Base-by-base conservation (phyloP, 2,797 vertebrate genomes). In the Pangasius mekongensis region DNA sequence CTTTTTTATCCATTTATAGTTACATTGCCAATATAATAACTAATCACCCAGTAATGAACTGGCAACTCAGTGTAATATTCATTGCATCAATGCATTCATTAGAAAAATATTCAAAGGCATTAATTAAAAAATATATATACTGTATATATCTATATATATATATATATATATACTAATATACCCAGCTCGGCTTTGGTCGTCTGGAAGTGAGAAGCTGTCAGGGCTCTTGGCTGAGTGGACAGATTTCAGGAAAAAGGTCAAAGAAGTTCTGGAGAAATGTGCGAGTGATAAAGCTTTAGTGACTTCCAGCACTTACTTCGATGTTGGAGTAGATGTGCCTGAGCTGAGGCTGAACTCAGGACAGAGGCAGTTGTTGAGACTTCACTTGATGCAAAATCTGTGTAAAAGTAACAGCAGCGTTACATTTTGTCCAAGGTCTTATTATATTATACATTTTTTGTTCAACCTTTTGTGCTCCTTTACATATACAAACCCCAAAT, bases 141-240 rank as follows among this genome's bases (percentile, higher is more conserved):
- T 33, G 33, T 33, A 1, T 33, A n/a, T n/a, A n/a, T n/a, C n/a
- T 36, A 36, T 36, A 36, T 36, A 36, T 36, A 54, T 39, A 39
- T 39, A 54, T 54, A 3, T 0, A 54, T 20, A 11, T 2, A 14
- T 39, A 16, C 5, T 39, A 69, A 93, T 93, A 80, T 90, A 97
- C 97, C 94, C 92, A 83, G 74, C 43, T 33, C 91, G 91, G 85
- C 88, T 16, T 49, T 91, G 92, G 71, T 93, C 95, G 83, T 96
- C 94, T 80, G 92, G 92, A 56, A 91, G 94, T 24, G 93, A 95
- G 89, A 91, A 56, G 89, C 93, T 95, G 81, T 95, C 92, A 91
- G 90, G 94, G 92, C 27, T 27, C 90, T 96, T 95, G 58, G 93
- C 90, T 89, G 93, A 90, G 83, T 92, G 96, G 97, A 91, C 81